Evolutionary conservation across 23 tunicate species (phyloP).

Genomic region (Aplidium turbinatum): DNA sequence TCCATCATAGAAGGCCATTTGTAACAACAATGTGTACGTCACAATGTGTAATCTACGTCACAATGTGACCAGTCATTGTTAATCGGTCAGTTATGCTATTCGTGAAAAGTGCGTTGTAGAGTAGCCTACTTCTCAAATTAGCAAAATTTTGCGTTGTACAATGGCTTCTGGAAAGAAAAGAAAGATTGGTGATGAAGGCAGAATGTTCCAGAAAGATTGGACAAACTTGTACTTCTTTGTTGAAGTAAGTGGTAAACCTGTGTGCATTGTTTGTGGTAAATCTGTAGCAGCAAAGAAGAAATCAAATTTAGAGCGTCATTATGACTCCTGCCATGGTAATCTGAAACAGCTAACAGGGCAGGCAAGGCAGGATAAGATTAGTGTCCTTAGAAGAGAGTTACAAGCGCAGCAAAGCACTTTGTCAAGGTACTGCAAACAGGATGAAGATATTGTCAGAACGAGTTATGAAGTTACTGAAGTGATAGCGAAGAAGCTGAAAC

Average conservation of each 20-base stretch:
- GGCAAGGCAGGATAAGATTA: slow-evolving; percentile 42
- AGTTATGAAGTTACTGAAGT: slow-evolving; percentile 50
- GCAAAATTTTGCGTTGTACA: slow-evolving; percentile 19
- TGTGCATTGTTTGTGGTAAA: slow-evolving; percentile 41
- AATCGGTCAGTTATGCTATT: too few relatives aligned
- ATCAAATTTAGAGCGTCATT: slow-evolving; percentile 30
- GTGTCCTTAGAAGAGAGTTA: slow-evolving; percentile 29
- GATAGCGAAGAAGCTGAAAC: slow-evolving; percentile 58
- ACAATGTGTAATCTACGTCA: too few relatives aligned
- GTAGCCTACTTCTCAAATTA: too few relatives aligned
- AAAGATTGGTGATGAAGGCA: slow-evolving; percentile 36
- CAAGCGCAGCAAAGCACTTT: slow-evolving; percentile 44
- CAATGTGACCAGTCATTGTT: too few relatives aligned
- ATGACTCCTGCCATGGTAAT: slow-evolving; percentile 41
- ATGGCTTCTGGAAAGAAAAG: slow-evolving; percentile 23
- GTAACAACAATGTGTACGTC: too few relatives aligned
- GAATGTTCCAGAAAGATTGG: slow-evolving; percentile 30
- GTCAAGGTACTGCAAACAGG: slow-evolving; percentile 39
- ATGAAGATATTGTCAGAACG: slow-evolving; percentile 37
- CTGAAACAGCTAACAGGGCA: slow-evolving; percentile 37
- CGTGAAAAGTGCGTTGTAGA: too few relatives aligned
- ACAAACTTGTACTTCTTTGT: slow-evolving; percentile 39
- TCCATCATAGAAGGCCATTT: too few relatives aligned
- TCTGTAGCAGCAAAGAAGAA: slow-evolving; percentile 51
- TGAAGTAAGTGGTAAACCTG: slow-evolving; percentile 33